These are phyloP conservation scores for Chrysomela aeneicollis DNA, from an alignment of 2,888 invertebrate species.

Conservation along the genomic window DNA sequence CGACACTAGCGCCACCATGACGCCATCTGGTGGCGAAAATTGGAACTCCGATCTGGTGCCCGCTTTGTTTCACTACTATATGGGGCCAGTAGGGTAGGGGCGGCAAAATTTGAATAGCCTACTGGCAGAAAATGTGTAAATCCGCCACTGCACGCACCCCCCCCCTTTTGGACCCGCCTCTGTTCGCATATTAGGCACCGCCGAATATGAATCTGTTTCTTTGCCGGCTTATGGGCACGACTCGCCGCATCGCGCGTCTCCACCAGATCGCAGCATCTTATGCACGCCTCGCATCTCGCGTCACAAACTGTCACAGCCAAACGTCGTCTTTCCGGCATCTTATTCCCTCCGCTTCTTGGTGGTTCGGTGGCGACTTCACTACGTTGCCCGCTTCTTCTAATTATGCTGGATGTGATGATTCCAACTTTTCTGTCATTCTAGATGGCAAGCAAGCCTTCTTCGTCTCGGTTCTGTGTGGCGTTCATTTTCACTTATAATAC, in stretches of 20 bases:
- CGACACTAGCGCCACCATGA: too few relatives aligned
- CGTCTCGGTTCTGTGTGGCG: too few relatives aligned
- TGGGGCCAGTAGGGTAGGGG: too few relatives aligned
- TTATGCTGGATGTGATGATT: background rate
- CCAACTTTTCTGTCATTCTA: too few relatives aligned
- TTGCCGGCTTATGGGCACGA: slow-evolving; percentile 33
- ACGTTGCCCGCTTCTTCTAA: slow-evolving; percentile 31
- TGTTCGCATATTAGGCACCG: background rate
- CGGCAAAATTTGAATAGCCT: too few relatives aligned
- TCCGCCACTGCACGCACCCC: too few relatives aligned
- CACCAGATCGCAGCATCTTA: slow-evolving; percentile 58
- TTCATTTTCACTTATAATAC: too few relatives aligned
- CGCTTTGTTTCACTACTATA: too few relatives aligned
- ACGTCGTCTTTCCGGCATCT: slow-evolving; percentile 49
- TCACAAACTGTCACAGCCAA: slow-evolving; percentile 61
- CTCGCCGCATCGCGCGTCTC: slow-evolving; percentile 54
- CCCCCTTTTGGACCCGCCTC: background rate
- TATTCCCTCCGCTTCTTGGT: slow-evolving; percentile 32
- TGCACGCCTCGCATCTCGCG: slow-evolving; percentile 59
- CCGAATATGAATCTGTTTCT: slow-evolving; percentile 22
- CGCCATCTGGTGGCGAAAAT: too few relatives aligned
- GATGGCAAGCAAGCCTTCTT: too few relatives aligned
- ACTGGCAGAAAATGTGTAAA: too few relatives aligned
- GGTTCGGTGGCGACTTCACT: slow-evolving; percentile 50
- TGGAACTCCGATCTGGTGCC: too few relatives aligned